Percentiles rank a stretch among this genome's conserved stretches.
Conservation (phyloP, 2,888 invertebrate genomes). For the Megalurothrips usitatus region DNA sequence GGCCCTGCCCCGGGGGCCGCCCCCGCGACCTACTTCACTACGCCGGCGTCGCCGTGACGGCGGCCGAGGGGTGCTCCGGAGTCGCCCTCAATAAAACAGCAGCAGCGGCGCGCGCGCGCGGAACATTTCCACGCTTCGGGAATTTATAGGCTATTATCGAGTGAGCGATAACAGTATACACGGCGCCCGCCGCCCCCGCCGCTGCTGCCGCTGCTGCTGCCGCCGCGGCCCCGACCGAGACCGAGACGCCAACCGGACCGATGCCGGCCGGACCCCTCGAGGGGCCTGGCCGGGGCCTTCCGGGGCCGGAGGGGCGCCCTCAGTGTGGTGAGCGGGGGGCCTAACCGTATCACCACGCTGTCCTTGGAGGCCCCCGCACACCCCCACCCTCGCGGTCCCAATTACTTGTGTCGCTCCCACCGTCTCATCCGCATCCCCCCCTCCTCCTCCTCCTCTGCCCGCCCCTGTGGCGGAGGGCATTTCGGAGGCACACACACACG, state of each 20-base stretch:
- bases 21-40: slow-evolving; percentile 20
- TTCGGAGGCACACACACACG: too few relatives aligned
- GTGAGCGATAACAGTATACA: slow-evolving; percentile 26
- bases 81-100: slow-evolving; percentile 16
- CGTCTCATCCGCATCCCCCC: background rate
- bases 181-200: slow-evolving; percentile 34
- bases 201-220: background rate
- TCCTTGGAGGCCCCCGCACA: background rate
- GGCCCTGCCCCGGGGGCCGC: background rate
- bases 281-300: background rate
- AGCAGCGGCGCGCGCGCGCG: background rate
- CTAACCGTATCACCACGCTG: background rate
- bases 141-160: slow-evolving; percentile 25
- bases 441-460: background rate
- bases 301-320: background rate
- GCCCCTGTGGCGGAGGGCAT: too few relatives aligned
- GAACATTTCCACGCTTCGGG: slow-evolving; percentile 12
- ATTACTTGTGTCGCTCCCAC: background rate
- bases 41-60: background rate
- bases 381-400: background rate
- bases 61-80: background rate
- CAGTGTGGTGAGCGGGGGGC: background rate
- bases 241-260: background rate
- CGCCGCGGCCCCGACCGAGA: background rate
- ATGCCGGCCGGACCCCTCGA: too few relatives aligned